phyloP scores from a whole-genome alignment of 2,797 vertebrate genomes.

The Melanotaenia parkinsoni region DNA sequence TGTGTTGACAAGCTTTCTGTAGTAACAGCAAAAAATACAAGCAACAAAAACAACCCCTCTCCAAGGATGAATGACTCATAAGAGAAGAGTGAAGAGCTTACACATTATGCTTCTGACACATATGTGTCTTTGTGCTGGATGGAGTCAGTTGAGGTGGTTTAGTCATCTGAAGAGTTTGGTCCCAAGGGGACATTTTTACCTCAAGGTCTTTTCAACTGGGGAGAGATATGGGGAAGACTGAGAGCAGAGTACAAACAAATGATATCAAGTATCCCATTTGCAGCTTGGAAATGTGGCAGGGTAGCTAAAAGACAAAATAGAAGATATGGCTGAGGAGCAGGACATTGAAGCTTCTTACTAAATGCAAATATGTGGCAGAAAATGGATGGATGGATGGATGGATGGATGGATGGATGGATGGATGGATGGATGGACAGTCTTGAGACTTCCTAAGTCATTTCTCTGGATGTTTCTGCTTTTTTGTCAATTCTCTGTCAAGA shows the following conservation, averaged over 20 bases:
- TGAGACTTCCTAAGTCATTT: neutral
- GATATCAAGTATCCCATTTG: conserved; percentile 22
- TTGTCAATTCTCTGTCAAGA: too few relatives aligned
- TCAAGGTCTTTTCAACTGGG: conserved; percentile 4
- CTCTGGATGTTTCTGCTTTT: too few relatives aligned
- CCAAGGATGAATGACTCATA: neutral
- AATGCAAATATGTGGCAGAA: neutral
- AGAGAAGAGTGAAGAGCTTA: neutral
- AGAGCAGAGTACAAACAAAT: conserved; percentile 26
- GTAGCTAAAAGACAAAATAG: neutral
- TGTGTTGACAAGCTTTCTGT: neutral
- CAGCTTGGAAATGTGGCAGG: conserved; percentile 6
- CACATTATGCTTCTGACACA: too few relatives aligned
- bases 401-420: conserved; percentile 9
- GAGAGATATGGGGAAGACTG: neutral
- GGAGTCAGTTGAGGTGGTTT: neutral
- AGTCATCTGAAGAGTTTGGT: conserved; percentile 15
- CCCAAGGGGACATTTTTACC: neutral
- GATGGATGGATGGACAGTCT: conserved; percentile 8
- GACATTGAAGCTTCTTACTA: neutral
- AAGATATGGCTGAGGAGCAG: neutral
- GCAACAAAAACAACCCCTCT: conserved; percentile 9
- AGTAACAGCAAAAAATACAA: neutral
- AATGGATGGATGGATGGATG: conserved; percentile 7
- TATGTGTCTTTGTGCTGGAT: conserved; percentile 3